Conservation (phyloP, 2,797 vertebrate species). For the Silurus aristotelis region DNA sequence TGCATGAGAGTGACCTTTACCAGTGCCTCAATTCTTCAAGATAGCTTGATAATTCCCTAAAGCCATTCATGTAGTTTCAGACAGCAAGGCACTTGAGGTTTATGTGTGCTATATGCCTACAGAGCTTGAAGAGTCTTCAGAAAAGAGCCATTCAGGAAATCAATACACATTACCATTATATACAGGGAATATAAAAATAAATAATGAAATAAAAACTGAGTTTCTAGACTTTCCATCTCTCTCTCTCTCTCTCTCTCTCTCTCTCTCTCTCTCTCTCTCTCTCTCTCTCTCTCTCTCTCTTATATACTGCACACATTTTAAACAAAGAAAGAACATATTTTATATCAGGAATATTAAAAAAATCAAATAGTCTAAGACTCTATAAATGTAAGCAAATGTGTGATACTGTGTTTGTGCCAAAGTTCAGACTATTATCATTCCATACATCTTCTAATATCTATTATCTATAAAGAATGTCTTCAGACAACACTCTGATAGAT, state of each 20-base stretch:
- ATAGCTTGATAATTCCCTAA: constrained; percentile 19
- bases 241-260: not conserved
- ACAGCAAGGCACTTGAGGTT: constrained; percentile 14
- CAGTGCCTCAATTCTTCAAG: not conserved
- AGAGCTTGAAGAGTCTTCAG: constrained; percentile 6
- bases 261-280: not conserved
- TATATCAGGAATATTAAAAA: too few species aligned
- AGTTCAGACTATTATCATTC: too few species aligned
- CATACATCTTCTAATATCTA: too few species aligned
- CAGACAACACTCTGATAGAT: too few species aligned
- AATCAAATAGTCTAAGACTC: too few species aligned
- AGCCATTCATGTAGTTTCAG: constrained; percentile 16
- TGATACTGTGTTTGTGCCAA: too few species aligned
- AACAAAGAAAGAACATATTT: not conserved
- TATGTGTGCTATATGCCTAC: constrained; percentile 2
- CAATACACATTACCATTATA: not conserved
- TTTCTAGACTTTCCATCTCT: not conserved
- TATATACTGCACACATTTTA: not conserved
- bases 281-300: too few species aligned
- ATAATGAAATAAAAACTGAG: not conserved
- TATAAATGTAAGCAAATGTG: too few species aligned
- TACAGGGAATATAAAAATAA: not conserved
- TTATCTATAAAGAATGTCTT: too few species aligned
- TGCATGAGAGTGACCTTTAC: constrained; percentile 24
- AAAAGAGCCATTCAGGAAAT: constrained; percentile 16